Base-by-base conservation (phyloP, 2,888 invertebrate species). In the Ectropis crepuscularia region DNA sequence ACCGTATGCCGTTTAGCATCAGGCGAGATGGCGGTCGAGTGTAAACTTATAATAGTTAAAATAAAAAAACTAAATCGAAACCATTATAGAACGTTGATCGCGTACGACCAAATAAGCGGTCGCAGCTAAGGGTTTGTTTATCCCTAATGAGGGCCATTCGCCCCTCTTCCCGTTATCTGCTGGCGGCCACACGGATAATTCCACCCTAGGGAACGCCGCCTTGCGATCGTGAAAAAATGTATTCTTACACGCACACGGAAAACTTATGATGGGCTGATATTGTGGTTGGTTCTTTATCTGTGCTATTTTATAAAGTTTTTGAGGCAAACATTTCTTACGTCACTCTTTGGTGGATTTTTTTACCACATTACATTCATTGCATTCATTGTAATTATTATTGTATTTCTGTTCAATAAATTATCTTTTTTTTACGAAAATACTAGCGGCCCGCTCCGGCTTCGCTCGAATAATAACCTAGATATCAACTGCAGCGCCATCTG, bases 111-210 rank as follows among this genome's bases (percentile, higher is more conserved):
- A 63, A 67, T 67, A 71, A 69, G 46, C 60, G 63, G 65, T 65
- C 58, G 62, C 59, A 65, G 42, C 42, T 46, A 70, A 70, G 62
- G 70, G 67, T 68, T 71, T 68, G 63, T 67, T 64, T 54, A 51
- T 43, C 61, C 50, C 53, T 69, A 67, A 68, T 69, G 61, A 68
- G 64, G 63, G 64, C 54, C 57, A 46, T 47, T 61, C 42, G 48
- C 63, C 63, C 63, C 65, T 62, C 9, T 53, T 62, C 58, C 16
- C 53, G 68, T 67, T 68, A 71, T 65, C 64, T 57, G 37, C 45
- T 46, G 11, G 11, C 53, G 59, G 41, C 58, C 58, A 48, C 46
- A 16, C 43, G 36, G n/a, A 57, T 60, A 55, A 57, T 53, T 39
- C 48, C 12, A 41, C 61, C 65, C 61, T 28, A n/a, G 53, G 61